phyloP scores from a whole-genome alignment of 1,140 invertebrate species.

The Bombus sibiricus region DNA sequence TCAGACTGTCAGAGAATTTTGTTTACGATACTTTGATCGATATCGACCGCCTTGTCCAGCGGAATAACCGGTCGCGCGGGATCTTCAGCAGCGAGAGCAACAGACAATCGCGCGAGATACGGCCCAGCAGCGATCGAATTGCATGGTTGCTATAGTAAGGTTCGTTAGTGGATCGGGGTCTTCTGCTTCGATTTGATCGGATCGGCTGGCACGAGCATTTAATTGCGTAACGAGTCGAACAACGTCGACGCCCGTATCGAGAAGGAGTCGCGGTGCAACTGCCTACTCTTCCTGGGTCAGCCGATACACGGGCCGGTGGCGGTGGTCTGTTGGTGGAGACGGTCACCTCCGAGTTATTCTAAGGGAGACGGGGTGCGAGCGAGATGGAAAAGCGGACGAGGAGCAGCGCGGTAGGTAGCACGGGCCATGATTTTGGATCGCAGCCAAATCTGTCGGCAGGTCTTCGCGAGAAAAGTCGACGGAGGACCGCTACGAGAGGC shows the following conservation, averaged over 20 bases:
- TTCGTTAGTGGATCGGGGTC: not conserved
- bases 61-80: not conserved
- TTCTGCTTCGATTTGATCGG: not conserved
- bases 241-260: constrained; percentile 68
- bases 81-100: not conserved
- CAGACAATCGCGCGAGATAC: not conserved
- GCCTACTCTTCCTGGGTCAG: constrained; percentile 66
- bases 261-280: constrained; percentile 76
- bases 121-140: not conserved
- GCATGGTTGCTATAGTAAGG: not conserved
- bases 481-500: not conserved
- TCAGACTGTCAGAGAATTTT: not conserved
- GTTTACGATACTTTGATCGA: not conserved
- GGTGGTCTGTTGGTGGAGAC: constrained; percentile 66
- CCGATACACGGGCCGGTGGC: constrained; percentile 61
- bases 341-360: constrained; percentile 82
- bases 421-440: constrained; percentile 5
- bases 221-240: constrained; percentile 63
- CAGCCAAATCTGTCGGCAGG: constrained; percentile 59
- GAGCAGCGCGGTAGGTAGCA: constrained; percentile 23
- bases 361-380: constrained; percentile 65
- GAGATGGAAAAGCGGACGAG: constrained; percentile 6
- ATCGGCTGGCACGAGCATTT: constrained; percentile 24
- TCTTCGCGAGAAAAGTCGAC: constrained; percentile 51
- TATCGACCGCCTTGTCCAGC: not conserved